Base-by-base conservation (phyloP, 2,797 vertebrate genomes). In the Bufotes viridis region DNA sequence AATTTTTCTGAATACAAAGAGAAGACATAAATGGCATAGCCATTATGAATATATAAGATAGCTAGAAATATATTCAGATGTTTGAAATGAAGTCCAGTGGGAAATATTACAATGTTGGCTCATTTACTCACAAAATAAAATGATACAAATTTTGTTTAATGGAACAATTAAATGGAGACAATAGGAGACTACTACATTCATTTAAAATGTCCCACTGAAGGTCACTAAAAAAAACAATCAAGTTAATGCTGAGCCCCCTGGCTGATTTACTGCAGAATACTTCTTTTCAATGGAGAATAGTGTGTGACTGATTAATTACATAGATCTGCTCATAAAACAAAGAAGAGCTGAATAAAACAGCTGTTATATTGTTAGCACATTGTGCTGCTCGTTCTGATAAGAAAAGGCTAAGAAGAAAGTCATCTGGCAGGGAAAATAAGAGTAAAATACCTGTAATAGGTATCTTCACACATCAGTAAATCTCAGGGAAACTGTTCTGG, bases 401-500 rank as follows among this genome's bases (percentile, higher is more conserved):
- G 53, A 60, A 72, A 84, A 75, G 58, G 22, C 29, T 51, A 12
- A 53, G 55, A 63, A 34, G 3, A 78, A 61, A 61, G 70, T 85
- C 72, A 85, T 76, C 42, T 78, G 63, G 58, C 29, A 24, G 72
- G n/a, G 58, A 76, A 60, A 85, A 76, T 69, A 57, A 76, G 42
- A 51, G 11, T 49, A 85, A 82, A 76, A 76, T 78, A 76, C 83
- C 29, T 76, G 34, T 85, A 85, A 85, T 85, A 76, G 83, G 83
- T 63, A 76, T 78, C 83, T 85, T 85, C 72, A 85, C 72, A 74
- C 83, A 85, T 78, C 34, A 78, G 83, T 85, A 84, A 84, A 84
- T 75, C 69, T 61, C 29, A 74, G 70, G 22, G 34, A 78, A 85
- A 85, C 20, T 76, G 58, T 72, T 60, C 24, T 78, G 83, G 55